Evolutionary conservation across 2,888 invertebrate species (phyloP).

Genomic region (Timema cristinae): DNA sequence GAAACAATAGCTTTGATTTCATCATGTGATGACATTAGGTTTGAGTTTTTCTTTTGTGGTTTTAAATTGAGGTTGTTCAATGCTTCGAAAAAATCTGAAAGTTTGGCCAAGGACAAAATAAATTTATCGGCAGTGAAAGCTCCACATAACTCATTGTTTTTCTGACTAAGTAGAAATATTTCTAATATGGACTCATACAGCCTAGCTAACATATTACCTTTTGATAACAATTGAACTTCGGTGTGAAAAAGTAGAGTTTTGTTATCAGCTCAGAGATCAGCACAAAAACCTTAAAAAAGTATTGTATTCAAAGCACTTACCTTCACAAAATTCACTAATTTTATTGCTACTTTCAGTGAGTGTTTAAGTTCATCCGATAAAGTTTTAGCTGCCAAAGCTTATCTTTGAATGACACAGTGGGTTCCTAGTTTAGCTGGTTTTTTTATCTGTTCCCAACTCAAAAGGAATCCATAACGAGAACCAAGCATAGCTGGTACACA

Average conservation of each 20-base stretch:
- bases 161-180: background rate
- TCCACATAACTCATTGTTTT: background rate
- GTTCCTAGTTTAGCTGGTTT: background rate
- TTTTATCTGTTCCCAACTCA: background rate
- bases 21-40: background rate
- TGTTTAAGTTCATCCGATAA: background rate
- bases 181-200: background rate
- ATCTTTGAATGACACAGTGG: too few species aligned
- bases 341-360: slow-evolving; percentile 11
- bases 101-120: background rate
- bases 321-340: background rate
- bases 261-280: background rate
- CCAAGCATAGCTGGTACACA: too few species aligned
- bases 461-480: too few species aligned
- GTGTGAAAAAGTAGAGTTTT: background rate
- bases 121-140: background rate
- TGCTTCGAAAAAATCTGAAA: background rate
- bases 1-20: background rate
- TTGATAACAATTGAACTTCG: background rate
- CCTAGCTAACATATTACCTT: slow-evolving; percentile 11
- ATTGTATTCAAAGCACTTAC: background rate
- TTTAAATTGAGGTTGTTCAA: background rate
- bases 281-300: slow-evolving; percentile 1
- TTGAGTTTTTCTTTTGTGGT: background rate
- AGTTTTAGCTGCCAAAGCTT: background rate